Evolutionary conservation across 1,140 invertebrate genomes (phyloP).

Genomic region (Ectropis grisescens): DNA sequence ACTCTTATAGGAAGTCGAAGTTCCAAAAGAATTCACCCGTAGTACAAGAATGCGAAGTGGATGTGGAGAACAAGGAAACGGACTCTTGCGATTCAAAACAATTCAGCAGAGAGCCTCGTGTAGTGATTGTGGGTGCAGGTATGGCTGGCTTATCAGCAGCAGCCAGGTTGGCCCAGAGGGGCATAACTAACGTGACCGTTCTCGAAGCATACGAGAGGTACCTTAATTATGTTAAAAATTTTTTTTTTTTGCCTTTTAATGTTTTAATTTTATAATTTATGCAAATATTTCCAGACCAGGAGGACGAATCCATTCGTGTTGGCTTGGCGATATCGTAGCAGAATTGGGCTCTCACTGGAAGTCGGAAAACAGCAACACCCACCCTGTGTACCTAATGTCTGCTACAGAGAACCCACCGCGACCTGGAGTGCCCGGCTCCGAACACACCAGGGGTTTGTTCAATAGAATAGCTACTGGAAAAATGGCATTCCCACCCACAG

Average conservation of each 20-base stretch:
- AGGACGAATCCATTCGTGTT: constrained; percentile 77
- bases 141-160: constrained; percentile 80
- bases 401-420: constrained; percentile 73
- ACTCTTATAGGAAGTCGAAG: constrained; percentile 20
- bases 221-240: constrained; percentile 6
- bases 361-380: constrained; percentile 67
- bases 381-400: constrained; percentile 74
- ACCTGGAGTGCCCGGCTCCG: constrained; percentile 49
- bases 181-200: constrained; percentile 74
- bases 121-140: constrained; percentile 79
- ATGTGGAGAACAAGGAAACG: constrained; percentile 33
- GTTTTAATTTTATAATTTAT: too few relatives aligned
- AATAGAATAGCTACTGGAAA: constrained; percentile 73
- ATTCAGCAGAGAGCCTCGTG: constrained; percentile 71
- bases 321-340: constrained; percentile 77
- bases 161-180: constrained; percentile 73
- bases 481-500: constrained; percentile 70
- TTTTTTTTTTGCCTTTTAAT: constrained; percentile 1
- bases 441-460: constrained; percentile 69
- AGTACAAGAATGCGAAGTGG: constrained; percentile 30
- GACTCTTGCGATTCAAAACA: constrained; percentile 33
- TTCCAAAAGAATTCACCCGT: constrained; percentile 20
- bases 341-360: constrained; percentile 77
- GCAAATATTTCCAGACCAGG: constrained; percentile 65
- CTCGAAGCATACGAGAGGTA: constrained; percentile 80